These are phyloP conservation scores for Punctoribates punctum DNA, from an alignment of 2,888 invertebrate genomes.

Conservation along the genomic window DNA sequence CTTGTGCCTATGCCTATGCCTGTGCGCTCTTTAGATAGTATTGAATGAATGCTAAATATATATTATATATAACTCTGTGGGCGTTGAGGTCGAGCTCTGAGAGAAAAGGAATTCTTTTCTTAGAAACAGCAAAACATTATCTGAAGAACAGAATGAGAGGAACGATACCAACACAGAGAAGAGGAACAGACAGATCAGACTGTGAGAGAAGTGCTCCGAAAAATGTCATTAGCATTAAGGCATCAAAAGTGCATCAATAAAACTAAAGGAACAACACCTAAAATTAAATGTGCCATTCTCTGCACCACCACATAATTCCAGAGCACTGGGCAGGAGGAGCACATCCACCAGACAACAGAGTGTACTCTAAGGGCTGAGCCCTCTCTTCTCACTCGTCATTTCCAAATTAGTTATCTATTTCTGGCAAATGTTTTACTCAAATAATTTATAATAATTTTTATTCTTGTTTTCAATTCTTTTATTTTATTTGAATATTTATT, in stretches of 20 bases:
- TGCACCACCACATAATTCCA: slow-evolving; percentile 6
- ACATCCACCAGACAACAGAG: too few species aligned
- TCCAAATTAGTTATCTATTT: too few species aligned
- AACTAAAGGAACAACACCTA: slow-evolving; percentile 29
- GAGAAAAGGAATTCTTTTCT: slow-evolving; percentile 15
- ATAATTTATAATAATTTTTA: too few species aligned
- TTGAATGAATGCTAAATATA: neutral
- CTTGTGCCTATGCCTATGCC: neutral
- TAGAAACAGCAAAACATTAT: neutral
- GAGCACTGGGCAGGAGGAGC: too few species aligned
- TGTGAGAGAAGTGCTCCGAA: neutral
- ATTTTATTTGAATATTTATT: too few species aligned
- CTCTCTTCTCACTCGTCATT: too few species aligned
- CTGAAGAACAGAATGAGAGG: neutral
- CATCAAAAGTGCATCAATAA: slow-evolving; percentile 11
- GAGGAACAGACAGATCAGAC: neutral
- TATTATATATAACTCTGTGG: slow-evolving; percentile 28
- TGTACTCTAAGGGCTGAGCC: too few species aligned
- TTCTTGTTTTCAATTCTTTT: too few species aligned
- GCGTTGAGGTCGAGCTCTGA: slow-evolving; percentile 17
- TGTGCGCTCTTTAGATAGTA: neutral
- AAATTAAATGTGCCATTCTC: slow-evolving; percentile 15
- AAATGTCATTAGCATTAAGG: slow-evolving; percentile 33
- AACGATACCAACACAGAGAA: neutral
- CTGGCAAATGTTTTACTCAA: too few species aligned